phyloP scores from a whole-genome alignment of 1,140 invertebrate species.

The Drosophila orosa region DNA sequence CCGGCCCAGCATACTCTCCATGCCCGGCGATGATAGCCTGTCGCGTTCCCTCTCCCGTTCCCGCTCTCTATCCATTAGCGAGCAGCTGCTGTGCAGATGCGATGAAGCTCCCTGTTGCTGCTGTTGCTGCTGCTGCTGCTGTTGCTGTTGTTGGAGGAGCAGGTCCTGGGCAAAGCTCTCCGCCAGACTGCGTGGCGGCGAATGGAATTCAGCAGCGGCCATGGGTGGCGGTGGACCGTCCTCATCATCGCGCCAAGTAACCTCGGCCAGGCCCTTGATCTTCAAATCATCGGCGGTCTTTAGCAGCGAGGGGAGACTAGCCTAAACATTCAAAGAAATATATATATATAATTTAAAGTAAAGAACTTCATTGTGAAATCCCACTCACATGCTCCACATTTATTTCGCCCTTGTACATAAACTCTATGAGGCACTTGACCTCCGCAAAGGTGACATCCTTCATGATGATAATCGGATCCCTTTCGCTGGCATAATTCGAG shows the following conservation, averaged over 20 bases:
- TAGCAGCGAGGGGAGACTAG: slow-evolving; percentile 92
- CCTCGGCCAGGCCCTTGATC: slow-evolving; percentile 95
- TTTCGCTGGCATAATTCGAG: slow-evolving; percentile 92
- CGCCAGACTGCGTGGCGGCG: slow-evolving; percentile 60
- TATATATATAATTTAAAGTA: not conserved
- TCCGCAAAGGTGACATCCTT: slow-evolving; percentile 93
- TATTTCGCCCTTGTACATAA: slow-evolving; percentile 98
- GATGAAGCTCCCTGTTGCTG: slow-evolving; percentile 14
- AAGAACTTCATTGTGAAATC: not conserved
- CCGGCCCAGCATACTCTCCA: slow-evolving; percentile 51
- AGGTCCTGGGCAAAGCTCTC: slow-evolving; percentile 66
- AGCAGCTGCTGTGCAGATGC: slow-evolving; percentile 20
- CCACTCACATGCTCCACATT: slow-evolving; percentile 90
- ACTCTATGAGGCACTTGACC: slow-evolving; percentile 94
- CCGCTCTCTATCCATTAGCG: slow-evolving; percentile 19
- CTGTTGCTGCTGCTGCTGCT: slow-evolving; percentile 26
- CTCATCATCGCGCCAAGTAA: slow-evolving; percentile 89
- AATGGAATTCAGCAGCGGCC: slow-evolving; percentile 80
- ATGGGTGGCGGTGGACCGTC: slow-evolving; percentile 80
- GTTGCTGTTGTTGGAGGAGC: slow-evolving; percentile 53
- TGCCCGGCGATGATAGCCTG: slow-evolving; percentile 41
- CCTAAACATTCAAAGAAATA: slow-evolving; percentile 85
- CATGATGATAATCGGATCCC: slow-evolving; percentile 93
- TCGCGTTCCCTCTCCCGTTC: slow-evolving; percentile 43
- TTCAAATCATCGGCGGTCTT: slow-evolving; percentile 96